Evolutionary conservation across 2,888 invertebrate genomes (phyloP).

Genomic region (Cepaea hortensis): DNA sequence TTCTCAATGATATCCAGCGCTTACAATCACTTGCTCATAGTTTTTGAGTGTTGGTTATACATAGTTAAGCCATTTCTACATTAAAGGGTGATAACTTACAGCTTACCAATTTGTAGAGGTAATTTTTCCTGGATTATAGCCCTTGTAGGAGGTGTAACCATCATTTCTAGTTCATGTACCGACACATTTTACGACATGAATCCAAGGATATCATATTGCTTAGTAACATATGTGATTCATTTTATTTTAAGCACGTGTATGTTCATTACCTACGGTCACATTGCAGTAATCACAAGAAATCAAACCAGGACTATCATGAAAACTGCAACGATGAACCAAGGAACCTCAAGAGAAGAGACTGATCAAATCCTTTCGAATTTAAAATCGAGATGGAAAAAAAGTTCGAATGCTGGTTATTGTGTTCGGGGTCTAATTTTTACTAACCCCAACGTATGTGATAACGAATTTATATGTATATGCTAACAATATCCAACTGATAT

Average conservation of each 20-base stretch:
- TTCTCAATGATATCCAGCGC: too few relatives aligned
- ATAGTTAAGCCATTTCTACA: too few relatives aligned
- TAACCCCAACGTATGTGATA: not conserved
- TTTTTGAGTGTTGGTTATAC: too few relatives aligned
- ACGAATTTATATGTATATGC: not conserved
- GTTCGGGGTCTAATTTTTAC: not conserved
- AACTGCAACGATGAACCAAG: not conserved
- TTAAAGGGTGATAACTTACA: too few relatives aligned
- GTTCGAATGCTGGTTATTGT: not conserved
- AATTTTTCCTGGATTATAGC: too few relatives aligned
- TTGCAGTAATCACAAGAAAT: not conserved
- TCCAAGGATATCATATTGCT: too few relatives aligned
- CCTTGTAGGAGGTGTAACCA: too few relatives aligned
- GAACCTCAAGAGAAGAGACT: not conserved
- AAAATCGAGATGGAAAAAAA: not conserved
- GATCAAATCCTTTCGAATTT: not conserved
- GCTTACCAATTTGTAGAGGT: too few relatives aligned
- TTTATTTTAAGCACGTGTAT: not conserved
- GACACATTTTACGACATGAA: too few relatives aligned
- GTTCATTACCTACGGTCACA: not conserved
- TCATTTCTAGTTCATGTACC: too few relatives aligned
- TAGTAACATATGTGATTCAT: too few relatives aligned
- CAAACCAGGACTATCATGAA: not conserved
- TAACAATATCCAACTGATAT: not conserved
- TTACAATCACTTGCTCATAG: too few relatives aligned